These are phyloP conservation scores for Drosophila heteroneura DNA, from an alignment of 2,888 invertebrate species.

Conservation along the genomic window DNA sequence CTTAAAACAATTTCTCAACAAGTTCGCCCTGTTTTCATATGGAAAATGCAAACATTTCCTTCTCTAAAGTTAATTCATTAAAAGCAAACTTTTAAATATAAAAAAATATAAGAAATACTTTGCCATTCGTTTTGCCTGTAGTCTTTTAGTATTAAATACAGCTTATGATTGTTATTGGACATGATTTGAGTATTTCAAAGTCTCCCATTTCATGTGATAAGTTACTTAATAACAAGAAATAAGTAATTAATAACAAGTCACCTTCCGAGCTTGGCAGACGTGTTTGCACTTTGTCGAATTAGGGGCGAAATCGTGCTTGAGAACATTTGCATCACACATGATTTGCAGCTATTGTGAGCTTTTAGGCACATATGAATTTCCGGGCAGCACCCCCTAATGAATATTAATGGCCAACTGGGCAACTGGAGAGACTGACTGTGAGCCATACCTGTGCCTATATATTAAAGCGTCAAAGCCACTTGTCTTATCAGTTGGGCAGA, in stretches of 20 bases:
- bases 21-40: constrained; percentile 16
- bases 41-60: not conserved
- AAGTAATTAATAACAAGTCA: not conserved
- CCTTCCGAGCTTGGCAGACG: too few relatives aligned
- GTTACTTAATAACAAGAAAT: not conserved
- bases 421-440: constrained; percentile 56
- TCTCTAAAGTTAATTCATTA: not conserved
- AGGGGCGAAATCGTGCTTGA: constrained; percentile 2
- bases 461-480: constrained; percentile 76
- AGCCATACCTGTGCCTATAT: constrained; percentile 69
- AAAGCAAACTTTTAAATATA: not conserved
- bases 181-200: not conserved
- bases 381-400: constrained; percentile 60
- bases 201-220: not conserved
- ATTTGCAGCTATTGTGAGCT: constrained; percentile 23
- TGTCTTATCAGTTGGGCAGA: constrained; percentile 75
- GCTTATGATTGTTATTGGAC: not conserved
- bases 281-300: not conserved
- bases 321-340: constrained; percentile 32
- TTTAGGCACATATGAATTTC: constrained; percentile 34
- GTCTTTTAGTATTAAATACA: not conserved
- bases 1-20: constrained; percentile 28
- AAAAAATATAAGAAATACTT: not conserved
- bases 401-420: constrained; percentile 69
- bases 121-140: not conserved